Base-by-base conservation (phyloP, 2,888 invertebrate species). In the Patella depressa region DNA sequence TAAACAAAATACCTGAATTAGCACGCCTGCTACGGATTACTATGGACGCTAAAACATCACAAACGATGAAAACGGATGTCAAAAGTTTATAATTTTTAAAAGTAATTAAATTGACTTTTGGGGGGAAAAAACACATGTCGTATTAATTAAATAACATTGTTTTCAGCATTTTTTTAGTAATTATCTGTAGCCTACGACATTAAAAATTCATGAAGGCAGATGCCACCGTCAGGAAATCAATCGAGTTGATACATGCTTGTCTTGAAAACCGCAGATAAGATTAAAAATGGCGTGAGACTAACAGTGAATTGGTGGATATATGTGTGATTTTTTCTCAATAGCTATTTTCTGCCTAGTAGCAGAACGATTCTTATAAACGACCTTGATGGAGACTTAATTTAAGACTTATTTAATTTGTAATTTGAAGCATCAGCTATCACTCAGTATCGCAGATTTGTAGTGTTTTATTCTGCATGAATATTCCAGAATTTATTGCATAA, bases 1-100 rank as follows among this genome's bases (percentile, higher is more conserved):
- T 65, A 65, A 65, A 65, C 65, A 65, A 65, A 65, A 65, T 65
- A 65, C 65, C 65, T 65, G 65, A 65, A 65, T 24, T 11, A 24
- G 11, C 19, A 65, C 24, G 19, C 3, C 24, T 24, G 24, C 24
- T 11, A 11, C 24, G 24, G 24, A 65, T 65, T 24, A 24, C 65
- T 65, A 65, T 24, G 65, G 65, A 65, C 65, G 65, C 65, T 65
- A 65, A 65, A 65, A 65, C 24, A 19, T 24, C 45, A 65, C 24
- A 65, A 65, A 12, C 65, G 65, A 24, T 24, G 24, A 3, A 19
- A 24, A 17, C 12, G 15, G 11, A 24, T 65, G 19, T 65, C 24
- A 15, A 11, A 4, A 65, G 19, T 65, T 24, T 19, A 24, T 65
- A 65, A 65, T 24, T 65, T 19, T 65, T 65, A 4, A 65, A 1